Evolutionary conservation across 2,888 invertebrate species (phyloP), one percentile per base, ranked within the genome.

Genomic region (Xanthorhoe designata): DNA sequence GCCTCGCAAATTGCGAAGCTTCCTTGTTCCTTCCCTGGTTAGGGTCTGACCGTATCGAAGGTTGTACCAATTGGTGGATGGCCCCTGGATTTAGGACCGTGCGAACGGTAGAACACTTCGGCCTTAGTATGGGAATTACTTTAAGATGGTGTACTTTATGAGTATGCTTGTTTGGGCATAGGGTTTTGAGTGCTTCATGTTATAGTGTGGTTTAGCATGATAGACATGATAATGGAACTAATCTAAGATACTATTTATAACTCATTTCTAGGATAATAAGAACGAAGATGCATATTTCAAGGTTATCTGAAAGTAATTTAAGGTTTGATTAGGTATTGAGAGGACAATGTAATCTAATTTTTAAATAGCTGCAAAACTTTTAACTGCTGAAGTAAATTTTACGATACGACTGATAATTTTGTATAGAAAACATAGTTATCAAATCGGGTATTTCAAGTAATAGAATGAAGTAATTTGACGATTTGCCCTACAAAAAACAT

Each of bases 1-100:
- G 73, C 66, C 79, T 76, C 72, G 78, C 83, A 81, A 85, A 87
- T 86, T 82, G 83, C 76, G 76, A 77, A 77, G 75, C 81, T 80
- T 85, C 79, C 80, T 80, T 70, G 75, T 78, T 79, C 78, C 82
- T 81, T 79, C 75, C 78, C 75, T 66, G 76, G 76, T 75, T 75
- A 76, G 62, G 69, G 59, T 58, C 61, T 65, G 56, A 62, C 17
- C 59, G 58, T 65, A 58, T 68, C 78, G 80, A 82, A 82, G 81
- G 82, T 75, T 82, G 79, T 73, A 79, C 74, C 79, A 81, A 82
- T 82, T 79, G 80, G 72, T 69, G 73, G 74, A 75, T 75, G 74
- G 72, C 74, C 75, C 71, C 76, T 67, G 73, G 74, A 78, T 74
- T 78, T 75, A 76, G 71, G 73, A 71, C 67, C 71, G 78, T 78